phyloP scores from a whole-genome alignment of 2,113 vertebrate species.

The Falcunculus frontatus region DNA sequence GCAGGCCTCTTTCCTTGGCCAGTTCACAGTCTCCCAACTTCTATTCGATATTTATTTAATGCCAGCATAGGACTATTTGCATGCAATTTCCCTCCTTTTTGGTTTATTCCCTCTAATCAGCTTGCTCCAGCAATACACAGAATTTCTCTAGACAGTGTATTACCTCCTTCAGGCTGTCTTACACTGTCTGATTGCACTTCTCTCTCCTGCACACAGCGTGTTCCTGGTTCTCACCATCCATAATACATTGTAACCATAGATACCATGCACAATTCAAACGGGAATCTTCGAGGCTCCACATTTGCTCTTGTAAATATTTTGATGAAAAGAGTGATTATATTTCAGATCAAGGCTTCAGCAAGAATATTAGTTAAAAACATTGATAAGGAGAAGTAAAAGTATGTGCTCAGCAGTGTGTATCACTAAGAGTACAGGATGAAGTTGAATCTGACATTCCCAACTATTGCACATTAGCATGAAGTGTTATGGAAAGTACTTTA shows the following conservation, averaged over 20 bases:
- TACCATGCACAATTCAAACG: background rate
- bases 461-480: background rate
- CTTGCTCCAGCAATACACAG: background rate
- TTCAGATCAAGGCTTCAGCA: background rate
- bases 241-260: slow-evolving; percentile 31
- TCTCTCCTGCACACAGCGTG: background rate
- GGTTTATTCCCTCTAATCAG: background rate
- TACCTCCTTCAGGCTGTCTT: background rate
- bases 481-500: background rate
- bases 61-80: background rate
- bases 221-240: background rate
- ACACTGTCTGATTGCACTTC: background rate
- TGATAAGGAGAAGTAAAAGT: background rate
- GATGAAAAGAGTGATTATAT: slow-evolving; percentile 14
- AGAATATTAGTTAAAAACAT: slow-evolving; percentile 2
- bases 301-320: slow-evolving; percentile 40
- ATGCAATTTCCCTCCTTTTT: background rate
- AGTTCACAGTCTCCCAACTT: background rate
- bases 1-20: background rate
- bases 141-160: background rate
- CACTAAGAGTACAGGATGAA: background rate
- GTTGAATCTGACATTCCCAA: background rate
- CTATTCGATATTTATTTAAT: background rate
- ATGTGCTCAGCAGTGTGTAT: background rate
- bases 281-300: background rate